Percentiles rank a stretch among this genome's conserved stretches.
These are phyloP conservation scores for Ornithoptera alexandrae DNA, from an alignment of 2,888 invertebrate species.

Conservation along the genomic window DNA sequence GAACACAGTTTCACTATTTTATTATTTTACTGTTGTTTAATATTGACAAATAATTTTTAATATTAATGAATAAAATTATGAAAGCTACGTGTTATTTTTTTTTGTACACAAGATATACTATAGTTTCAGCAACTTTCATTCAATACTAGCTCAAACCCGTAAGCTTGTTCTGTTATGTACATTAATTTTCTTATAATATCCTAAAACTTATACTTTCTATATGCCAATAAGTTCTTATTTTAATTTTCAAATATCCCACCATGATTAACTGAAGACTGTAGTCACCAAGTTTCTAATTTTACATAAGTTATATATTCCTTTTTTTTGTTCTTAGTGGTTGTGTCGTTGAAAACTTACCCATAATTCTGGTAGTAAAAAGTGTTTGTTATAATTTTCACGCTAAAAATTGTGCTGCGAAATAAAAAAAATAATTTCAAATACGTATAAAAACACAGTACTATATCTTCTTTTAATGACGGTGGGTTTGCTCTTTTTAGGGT, in stretches of 20 bases:
- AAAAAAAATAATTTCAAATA: slow-evolving; percentile 18
- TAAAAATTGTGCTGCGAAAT: background rate
- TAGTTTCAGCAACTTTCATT: too few species aligned
- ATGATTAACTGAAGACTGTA: background rate
- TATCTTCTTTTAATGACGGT: slow-evolving; percentile 27
- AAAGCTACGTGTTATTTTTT: too few species aligned
- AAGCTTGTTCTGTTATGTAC: too few species aligned
- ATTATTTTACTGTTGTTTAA: too few species aligned
- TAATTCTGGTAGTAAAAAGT: too few species aligned
- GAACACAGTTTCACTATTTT: too few species aligned
- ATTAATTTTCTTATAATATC: background rate
- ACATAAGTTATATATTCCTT: background rate
- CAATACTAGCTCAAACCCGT: too few species aligned
- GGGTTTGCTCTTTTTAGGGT: slow-evolving; percentile 27
- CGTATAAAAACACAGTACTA: slow-evolving; percentile 19
- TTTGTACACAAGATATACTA: too few species aligned
- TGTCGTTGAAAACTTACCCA: too few species aligned
- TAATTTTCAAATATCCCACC: background rate
- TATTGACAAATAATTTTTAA: too few species aligned
- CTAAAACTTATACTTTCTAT: too few species aligned
- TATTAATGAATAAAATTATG: too few species aligned
- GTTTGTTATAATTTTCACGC: background rate
- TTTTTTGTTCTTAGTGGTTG: background rate
- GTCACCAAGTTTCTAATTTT: background rate
- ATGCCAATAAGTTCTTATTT: background rate